A percentile compares a stretch with the other conserved stretches of the same genome.
phyloP scores from a whole-genome alignment of 2,888 invertebrate species.

The Dermolepida albohirtum region DNA sequence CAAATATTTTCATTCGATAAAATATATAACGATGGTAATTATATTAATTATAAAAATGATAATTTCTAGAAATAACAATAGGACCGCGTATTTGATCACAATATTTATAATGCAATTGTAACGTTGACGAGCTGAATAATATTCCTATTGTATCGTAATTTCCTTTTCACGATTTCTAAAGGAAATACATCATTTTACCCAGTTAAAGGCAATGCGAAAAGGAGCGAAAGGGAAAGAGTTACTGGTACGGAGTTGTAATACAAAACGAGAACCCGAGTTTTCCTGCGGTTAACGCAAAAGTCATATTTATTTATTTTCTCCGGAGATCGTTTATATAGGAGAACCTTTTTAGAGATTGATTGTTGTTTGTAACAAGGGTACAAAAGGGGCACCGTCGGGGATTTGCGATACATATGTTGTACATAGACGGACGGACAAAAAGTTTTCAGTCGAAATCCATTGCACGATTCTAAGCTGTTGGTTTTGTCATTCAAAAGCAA shows the following conservation, averaged over 20 bases:
- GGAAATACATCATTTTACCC: constrained; percentile 10
- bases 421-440: constrained; percentile 27
- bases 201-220: constrained; percentile 3
- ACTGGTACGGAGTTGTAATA: constrained; percentile 45
- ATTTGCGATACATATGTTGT: constrained; percentile 33
- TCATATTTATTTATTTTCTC: constrained; percentile 41
- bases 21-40: too few relatives aligned
- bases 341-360: constrained; percentile 39
- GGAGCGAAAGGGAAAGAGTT: constrained; percentile 8
- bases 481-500: neutral
- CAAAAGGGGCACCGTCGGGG: constrained; percentile 17
- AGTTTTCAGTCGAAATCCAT: constrained; percentile 10
- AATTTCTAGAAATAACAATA: too few relatives aligned
- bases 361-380: constrained; percentile 39
- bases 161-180: too few relatives aligned
- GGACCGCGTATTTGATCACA: too few relatives aligned
- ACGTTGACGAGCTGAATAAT: too few relatives aligned
- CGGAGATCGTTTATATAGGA: constrained; percentile 35
- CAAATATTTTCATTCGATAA: too few relatives aligned
- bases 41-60: too few relatives aligned
- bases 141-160: too few relatives aligned
- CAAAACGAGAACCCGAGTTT: constrained; percentile 16
- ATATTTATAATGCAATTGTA: too few relatives aligned
- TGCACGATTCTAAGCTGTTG: constrained; percentile 14
- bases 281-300: constrained; percentile 30